Evolutionary conservation across 1,140 invertebrate species (phyloP).

Genomic region (Drosophila mayri): DNA sequence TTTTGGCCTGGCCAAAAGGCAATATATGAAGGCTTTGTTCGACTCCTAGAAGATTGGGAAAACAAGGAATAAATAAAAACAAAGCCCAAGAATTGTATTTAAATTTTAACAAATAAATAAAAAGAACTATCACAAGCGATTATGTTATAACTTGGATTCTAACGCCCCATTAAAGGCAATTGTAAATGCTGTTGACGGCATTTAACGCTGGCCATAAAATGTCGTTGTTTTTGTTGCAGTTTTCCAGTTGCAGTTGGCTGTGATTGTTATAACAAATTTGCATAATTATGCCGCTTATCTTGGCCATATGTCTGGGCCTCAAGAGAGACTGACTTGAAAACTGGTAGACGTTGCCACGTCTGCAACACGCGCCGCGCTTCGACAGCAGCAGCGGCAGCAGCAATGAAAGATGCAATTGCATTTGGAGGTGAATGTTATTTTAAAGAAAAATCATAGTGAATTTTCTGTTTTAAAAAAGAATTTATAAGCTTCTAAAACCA

Average conservation of each 20-base stretch:
- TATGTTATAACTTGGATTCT: slow-evolving; percentile 69
- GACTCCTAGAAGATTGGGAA: slow-evolving; percentile 11
- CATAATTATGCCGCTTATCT: slow-evolving; percentile 84
- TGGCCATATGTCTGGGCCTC: slow-evolving; percentile 70
- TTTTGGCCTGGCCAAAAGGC: slow-evolving; percentile 21
- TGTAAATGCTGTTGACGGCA: slow-evolving; percentile 68
- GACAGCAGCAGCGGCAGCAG: slow-evolving; percentile 2
- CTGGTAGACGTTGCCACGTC: slow-evolving; percentile 27
- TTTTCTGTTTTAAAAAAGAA: too few species aligned
- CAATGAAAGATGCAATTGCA: slow-evolving; percentile 10
- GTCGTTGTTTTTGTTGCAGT: slow-evolving; percentile 34
- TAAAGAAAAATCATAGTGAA: too few species aligned
- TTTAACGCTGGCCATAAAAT: slow-evolving; percentile 63
- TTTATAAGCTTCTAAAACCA: too few species aligned
- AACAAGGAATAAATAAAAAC: background rate
- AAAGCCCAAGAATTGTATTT: background rate
- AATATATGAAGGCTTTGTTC: slow-evolving; percentile 78
- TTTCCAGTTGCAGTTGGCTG: slow-evolving; percentile 22
- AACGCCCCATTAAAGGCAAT: slow-evolving; percentile 76
- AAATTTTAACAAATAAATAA: slow-evolving; percentile 38
- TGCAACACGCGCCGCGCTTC: slow-evolving; percentile 47
- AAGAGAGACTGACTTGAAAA: slow-evolving; percentile 31
- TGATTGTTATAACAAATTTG: slow-evolving; percentile 78
- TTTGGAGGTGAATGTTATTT: background rate
- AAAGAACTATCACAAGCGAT: slow-evolving; percentile 52